phyloP scores from a whole-genome alignment of 2,888 invertebrate genomes.

The Laspeyria flexula region DNA sequence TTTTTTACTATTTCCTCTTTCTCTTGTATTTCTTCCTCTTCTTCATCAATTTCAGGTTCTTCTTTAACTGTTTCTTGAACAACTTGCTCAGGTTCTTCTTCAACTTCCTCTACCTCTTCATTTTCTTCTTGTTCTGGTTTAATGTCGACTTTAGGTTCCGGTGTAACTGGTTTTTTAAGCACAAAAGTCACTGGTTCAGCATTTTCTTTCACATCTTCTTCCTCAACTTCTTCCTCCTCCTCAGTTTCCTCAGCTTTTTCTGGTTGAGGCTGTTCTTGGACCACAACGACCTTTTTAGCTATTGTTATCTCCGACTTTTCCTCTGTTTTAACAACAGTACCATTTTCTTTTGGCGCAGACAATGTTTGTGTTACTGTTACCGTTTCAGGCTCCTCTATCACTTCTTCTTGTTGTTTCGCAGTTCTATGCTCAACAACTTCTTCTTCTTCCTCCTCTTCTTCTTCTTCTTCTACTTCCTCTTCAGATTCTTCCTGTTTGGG shows the following conservation, averaged over 20 bases:
- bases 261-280: conserved; percentile 60
- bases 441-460: conserved; percentile 62
- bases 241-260: conserved; percentile 53
- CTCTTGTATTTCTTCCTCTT: conserved; percentile 19
- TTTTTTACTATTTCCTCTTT: conserved; percentile 44
- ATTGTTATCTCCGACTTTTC: conserved; percentile 68
- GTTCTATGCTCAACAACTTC: conserved; percentile 43
- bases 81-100: conserved; percentile 17
- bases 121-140: conserved; percentile 15
- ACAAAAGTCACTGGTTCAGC: conserved; percentile 48
- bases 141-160: conserved; percentile 20
- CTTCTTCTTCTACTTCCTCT: conserved; percentile 64
- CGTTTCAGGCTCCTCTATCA: conserved; percentile 41
- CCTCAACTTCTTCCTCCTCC: conserved; percentile 52
- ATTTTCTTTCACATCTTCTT: conserved; percentile 48
- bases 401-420: conserved; percentile 40
- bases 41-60: conserved; percentile 15
- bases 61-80: conserved; percentile 17
- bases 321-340: conserved; percentile 62
- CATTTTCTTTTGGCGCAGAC: conserved; percentile 49
- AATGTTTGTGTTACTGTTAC: conserved; percentile 38
- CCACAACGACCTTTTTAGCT: conserved; percentile 67
- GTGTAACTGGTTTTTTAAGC: conserved; percentile 42
- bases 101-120: conserved; percentile 17
- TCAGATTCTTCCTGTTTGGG: conserved; percentile 71